These are phyloP conservation scores for Thaleichthys pacificus DNA, from an alignment of 2,797 vertebrate genomes.

Conservation along the genomic window DNA sequence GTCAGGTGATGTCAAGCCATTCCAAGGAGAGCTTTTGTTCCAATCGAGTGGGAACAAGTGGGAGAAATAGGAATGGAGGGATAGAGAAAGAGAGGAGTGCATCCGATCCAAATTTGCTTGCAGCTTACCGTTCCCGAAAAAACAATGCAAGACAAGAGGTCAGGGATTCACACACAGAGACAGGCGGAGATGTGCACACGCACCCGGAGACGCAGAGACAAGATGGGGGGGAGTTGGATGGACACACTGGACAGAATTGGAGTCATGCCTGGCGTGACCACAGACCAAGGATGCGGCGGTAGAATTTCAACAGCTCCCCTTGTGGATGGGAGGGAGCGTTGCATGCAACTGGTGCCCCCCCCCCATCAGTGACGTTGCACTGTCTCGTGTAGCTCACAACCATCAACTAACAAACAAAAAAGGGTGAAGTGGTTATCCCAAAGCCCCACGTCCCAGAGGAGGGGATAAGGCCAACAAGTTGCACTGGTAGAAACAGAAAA, in stretches of 20 bases:
- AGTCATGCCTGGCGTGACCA: conserved; percentile 68
- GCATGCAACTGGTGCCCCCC: conserved; percentile 73
- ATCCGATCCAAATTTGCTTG: conserved; percentile 58
- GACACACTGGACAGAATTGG: conserved; percentile 44
- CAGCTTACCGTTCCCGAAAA: conserved; percentile 51
- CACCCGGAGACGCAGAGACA: conserved; percentile 60
- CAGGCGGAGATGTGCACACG: conserved; percentile 59
- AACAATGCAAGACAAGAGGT: conserved; percentile 57
- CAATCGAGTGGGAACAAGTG: conserved; percentile 60
- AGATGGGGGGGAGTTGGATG: conserved; percentile 57
- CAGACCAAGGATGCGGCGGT: conserved; percentile 63
- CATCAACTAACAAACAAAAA: conserved; percentile 56
- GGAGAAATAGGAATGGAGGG: conserved; percentile 10
- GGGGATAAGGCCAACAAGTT: conserved; percentile 65
- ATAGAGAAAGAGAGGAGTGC: conserved; percentile 29
- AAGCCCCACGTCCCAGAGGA: conserved; percentile 57
- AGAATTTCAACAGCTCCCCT: conserved; percentile 62
- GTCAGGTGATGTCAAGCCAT: conserved; percentile 74
- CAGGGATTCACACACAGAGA: conserved; percentile 52
- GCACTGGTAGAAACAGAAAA: conserved; percentile 77
- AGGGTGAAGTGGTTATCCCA: conserved; percentile 63
- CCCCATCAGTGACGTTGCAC: conserved; percentile 64
- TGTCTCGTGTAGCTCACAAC: conserved; percentile 57
- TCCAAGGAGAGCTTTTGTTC: conserved; percentile 70
- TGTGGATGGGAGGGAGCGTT: conserved; percentile 57